Evolutionary conservation across 2,888 invertebrate genomes (phyloP), one percentile per base, ranked within the genome.

Genomic region (Acronicta leporina): DNA sequence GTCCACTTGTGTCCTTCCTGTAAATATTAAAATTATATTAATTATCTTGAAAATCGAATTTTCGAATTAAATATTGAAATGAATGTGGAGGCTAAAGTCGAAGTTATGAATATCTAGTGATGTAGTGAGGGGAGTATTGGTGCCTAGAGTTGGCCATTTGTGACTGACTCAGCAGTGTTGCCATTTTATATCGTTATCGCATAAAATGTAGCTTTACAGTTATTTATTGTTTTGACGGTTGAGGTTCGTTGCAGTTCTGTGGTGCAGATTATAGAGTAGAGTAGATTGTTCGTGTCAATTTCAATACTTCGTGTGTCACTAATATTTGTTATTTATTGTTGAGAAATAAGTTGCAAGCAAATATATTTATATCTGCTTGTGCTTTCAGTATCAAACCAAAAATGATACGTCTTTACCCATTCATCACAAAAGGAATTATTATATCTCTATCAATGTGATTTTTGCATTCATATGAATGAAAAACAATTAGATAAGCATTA

Each of bases 151-250:
- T 60, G 69, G 63, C 62, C 64, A 63, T 48, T 49, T 53, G 63
- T 68, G 73, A 65, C 55, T 51, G 75, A 75, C 67, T 75, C 68
- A 76, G 50, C 58, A 58, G 63, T 55, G 74, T 66, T 76, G 74
- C 74, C 74, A 77, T 77, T 58, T 67, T 52, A 66, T 58, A 73
- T 67, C 33, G 60, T 62, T 73, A 72, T 49, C 63, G 55, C 53
- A 70, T 70, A 75, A 67, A 38, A 53, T 43, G 0, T 75, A 75
- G 62, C 56, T 66, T 60, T 75, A 68, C 11, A 54, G 43, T 63
- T 69, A 69, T 60, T 73, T 73, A 64, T 67, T 69, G 49, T 41
- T 66, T 48, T 58, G 47, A 57, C 48, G 11, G 27, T 33, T 49
- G 45, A 58, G 63, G 59, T 64, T 70, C 43, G 43, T 55, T 42